Base-by-base conservation (phyloP, 2,888 invertebrate genomes). In the Muscina levida region DNA sequence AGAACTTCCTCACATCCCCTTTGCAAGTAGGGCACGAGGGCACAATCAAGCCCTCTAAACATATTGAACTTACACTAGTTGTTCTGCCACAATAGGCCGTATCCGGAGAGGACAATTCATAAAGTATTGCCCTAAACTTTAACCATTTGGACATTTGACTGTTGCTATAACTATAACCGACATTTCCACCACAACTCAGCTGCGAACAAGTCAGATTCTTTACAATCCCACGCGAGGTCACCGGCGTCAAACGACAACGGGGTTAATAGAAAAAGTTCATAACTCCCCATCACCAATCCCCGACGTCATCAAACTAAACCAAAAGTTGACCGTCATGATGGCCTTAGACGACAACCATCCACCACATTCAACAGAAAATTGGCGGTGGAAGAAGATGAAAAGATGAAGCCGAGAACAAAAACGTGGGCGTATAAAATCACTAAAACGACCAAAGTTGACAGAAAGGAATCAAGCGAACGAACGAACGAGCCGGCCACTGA, bases 241-340 rank as follows among this genome's bases (percentile, higher is more conserved):
- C 6, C 22, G 19, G 5, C 8, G 39, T 3, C 59, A 59, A 59
- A 59, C 17, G 42, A 17, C 48, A 68, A 48, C 11, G 53, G 67
- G 39, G 51, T 62, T 72, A 79, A 66, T 67, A 65, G 46, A 72
- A 70, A 75, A 76, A 70, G 42, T 76, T 79, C 57, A 22, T 46
- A 65, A 71, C 31, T 72, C 65, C 24, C 37, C 42, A 42, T 70
- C 48, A 74, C 26, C 53, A 51, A 5, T 65, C 44, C 44, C 62
- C 48, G 68, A 1, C 57, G 17, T 68, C 72, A 74, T 44, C 59
- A 62, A 77, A 73, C 24, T 70, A 42, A 37, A 67, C 15, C 24
- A 5, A 75, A 77, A 77, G 19, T 72, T 81, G 77, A 77, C 67
- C 62, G 46, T 74, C 62, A 75, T 81, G 72, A 62, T 67, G 68